Evolutionary conservation across 2,888 invertebrate species (phyloP), one percentile per base, ranked within the genome.

Genomic region (Tachina lurida): DNA sequence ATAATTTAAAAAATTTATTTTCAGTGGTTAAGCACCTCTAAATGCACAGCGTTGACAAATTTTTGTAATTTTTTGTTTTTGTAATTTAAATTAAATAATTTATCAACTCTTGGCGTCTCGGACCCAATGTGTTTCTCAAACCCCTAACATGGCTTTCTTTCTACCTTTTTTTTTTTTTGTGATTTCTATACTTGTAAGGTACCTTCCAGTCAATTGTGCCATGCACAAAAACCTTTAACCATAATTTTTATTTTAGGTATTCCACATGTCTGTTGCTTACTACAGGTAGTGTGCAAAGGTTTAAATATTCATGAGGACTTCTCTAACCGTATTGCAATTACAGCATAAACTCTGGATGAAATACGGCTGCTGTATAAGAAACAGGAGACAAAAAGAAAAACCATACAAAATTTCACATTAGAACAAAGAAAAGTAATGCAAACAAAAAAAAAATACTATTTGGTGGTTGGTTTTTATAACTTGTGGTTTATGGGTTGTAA

Each of bases 261-360:
- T 58, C 70, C 74, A 65, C 63, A 77, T 82, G 70, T 75, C 77
- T 82, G 77, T 49, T 74, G 68, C 81, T 74, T 81, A 85, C 73
- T 78, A 81, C 73, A n/a, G n/a, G n/a, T 77, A 65, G 60, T 43
- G 56, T 54, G 22, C 3, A 74, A 81, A 74, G 63, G 68, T 79
- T 85, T 85, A 85, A 85, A 82, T 85, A 85, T 85, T 85, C 82
- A 85, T 82, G 78, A 85, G 71, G 52, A 74, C 71, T 65, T 82
- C 71, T 65, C 54, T 52, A 78, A 77, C 60, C 75, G 78, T 71
- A 65, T 78, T 82, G 82, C 84, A 81, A 70, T 81, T 84, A 84
- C 73, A 73, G 39, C 71, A 76, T 76, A 65, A 77, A 75, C 81
- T 71, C 41, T 22, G 62, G n/a, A 52, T 45, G 54, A 52, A 12